Evolutionary conservation across 2,888 invertebrate genomes (phyloP).

Genomic region (Incurvaria masculella): DNA sequence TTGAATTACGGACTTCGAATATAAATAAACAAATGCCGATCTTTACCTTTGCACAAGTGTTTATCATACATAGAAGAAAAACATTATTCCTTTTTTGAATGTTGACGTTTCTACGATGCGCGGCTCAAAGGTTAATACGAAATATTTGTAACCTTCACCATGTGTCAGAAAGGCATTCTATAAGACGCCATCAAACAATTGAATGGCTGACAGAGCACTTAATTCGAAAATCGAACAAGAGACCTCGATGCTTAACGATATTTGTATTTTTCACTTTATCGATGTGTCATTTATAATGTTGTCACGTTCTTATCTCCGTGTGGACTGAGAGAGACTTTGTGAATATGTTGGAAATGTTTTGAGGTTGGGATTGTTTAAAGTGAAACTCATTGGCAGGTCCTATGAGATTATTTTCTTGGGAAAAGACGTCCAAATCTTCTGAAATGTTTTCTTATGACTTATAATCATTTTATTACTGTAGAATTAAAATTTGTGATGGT

Average conservation of each 20-base stretch:
- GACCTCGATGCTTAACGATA: not conserved
- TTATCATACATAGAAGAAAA: too few relatives aligned
- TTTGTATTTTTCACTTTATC: too few relatives aligned
- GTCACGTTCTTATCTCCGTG: slow-evolving; percentile 22
- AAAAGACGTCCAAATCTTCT: too few relatives aligned
- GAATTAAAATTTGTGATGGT: too few relatives aligned
- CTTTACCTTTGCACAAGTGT: too few relatives aligned
- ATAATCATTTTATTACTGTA: too few relatives aligned
- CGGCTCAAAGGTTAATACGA: not conserved
- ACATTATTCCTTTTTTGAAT: too few relatives aligned
- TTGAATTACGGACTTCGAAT: too few relatives aligned
- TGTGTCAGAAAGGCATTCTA: not conserved
- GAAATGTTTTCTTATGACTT: too few relatives aligned
- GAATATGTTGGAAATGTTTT: not conserved
- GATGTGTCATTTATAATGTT: slow-evolving; percentile 3
- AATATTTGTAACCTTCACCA: not conserved
- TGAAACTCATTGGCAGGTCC: not conserved
- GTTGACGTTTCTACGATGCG: too few relatives aligned
- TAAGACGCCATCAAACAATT: not conserved
- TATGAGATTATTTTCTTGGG: too few relatives aligned
- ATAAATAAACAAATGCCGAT: too few relatives aligned
- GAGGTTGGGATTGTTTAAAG: not conserved
- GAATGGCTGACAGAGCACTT: not conserved
- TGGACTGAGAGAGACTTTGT: not conserved
- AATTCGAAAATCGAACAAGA: not conserved